Evolutionary conservation across 2,113 vertebrate genomes (phyloP), one percentile per base, ranked within the genome.

Genomic region (Cranoglanis bouderius): DNA sequence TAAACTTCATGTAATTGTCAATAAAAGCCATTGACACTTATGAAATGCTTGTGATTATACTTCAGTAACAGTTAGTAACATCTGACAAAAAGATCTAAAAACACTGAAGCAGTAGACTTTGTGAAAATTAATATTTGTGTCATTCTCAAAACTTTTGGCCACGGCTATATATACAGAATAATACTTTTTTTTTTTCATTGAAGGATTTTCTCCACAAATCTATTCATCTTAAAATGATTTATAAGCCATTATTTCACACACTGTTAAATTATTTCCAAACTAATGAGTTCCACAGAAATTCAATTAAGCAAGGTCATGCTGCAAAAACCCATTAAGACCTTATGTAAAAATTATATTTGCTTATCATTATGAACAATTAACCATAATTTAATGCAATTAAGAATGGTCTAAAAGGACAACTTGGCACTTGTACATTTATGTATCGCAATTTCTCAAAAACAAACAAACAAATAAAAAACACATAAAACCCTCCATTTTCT

Each of bases 271-370:
- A 84, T 61, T 88, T 88, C n/a, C 24, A 87, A 89, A 91, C 87
- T 87, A 88, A 92, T 87, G 85, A 63, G 59, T 88, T 74, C 51
- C 75, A 18, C 74, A 38, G 65, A 92, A 92, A 93, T 92, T 93
- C 90, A 92, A 89, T 89, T 84, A 24, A 78, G 53, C 84, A 87
- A 43, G 89, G 89, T 90, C 82, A 85, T 78, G 63, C 86, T 65
- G 49, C 67, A 88, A 78, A 89, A 91, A 75, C 86, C 83, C 89
- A 92, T 92, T 92, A 91, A 72, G 84, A n/a, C 82, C 88, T 89
- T 85, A 88, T 91, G 82, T 92, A 87, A 90, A 90, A 91, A 91
- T 90, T 77, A 90, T 86, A 63, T 65, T 85, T 85, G 59, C 77
- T 91, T 88, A 53, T 90, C 70, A 90, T 88, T 86, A 89, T 88